Conservation (phyloP, 2,888 invertebrate species). For the Macrophya alboannulata region DNA sequence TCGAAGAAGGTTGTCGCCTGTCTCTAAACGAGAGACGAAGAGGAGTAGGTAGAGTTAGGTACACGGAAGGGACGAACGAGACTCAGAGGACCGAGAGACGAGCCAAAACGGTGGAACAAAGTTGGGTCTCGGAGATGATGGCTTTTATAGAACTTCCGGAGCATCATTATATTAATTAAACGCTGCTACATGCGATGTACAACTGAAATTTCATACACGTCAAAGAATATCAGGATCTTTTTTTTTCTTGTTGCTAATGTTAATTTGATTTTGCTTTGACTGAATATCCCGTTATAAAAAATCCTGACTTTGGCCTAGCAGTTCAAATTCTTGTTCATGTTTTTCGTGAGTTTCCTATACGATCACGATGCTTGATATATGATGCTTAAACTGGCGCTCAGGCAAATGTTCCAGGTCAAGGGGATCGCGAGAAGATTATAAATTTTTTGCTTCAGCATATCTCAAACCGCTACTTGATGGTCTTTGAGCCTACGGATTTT, state of each 20-base stretch:
- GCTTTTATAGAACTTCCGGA: slow-evolving; percentile 4
- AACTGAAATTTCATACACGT: neutral
- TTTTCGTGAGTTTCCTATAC: neutral
- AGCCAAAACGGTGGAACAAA: slow-evolving; percentile 27
- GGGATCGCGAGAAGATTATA: neutral
- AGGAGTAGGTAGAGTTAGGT: neutral
- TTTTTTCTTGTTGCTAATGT: neutral
- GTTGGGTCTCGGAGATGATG: slow-evolving; percentile 15
- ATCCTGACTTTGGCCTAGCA: neutral
- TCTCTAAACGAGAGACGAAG: neutral
- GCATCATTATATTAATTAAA: slow-evolving; percentile 13
- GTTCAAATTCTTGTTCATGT: neutral
- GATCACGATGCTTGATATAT: slow-evolving; percentile 19
- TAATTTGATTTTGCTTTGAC: too few relatives aligned
- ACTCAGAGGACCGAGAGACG: slow-evolving; percentile 22
- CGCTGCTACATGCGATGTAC: neutral
- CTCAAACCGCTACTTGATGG: slow-evolving; percentile 5
- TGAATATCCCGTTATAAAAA: neutral
- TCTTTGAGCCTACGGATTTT: slow-evolving; percentile 10
- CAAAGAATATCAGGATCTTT: neutral
- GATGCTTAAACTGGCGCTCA: neutral
- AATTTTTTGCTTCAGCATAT: slow-evolving; percentile 1
- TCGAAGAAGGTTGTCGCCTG: neutral
- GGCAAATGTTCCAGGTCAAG: slow-evolving; percentile 23
- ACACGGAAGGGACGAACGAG: neutral